Evolutionary conservation across 2,888 invertebrate species (phyloP), one percentile per base, ranked within the genome.

Genomic region (Icerya purchasi): DNA sequence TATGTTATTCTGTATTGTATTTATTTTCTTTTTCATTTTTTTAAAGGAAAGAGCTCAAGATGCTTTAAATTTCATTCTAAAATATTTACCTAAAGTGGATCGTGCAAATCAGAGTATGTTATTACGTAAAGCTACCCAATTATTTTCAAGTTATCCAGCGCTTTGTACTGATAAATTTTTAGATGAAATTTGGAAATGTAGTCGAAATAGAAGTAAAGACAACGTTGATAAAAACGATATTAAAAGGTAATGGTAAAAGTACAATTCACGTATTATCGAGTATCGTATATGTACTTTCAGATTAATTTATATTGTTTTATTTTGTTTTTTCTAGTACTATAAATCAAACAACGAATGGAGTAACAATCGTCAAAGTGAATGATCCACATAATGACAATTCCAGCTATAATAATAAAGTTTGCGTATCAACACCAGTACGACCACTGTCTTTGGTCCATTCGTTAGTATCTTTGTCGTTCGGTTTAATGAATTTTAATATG

Each of bases 11-110:
- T n/a, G n/a, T n/a, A n/a, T n/a, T n/a, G n/a, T n/a, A n/a, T n/a
- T n/a, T n/a, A n/a, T n/a, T n/a, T n/a, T n/a, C n/a, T n/a, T n/a
- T n/a, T n/a, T n/a, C n/a, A n/a, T n/a, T n/a, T n/a, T n/a, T n/a
- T n/a, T n/a, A n/a, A 67, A 86, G 85, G 84, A 84, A 63, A 79
- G 82, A 61, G 90, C 86, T 0, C 83, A 84, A 69, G 84, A 84
- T 67, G 86, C 87, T 5, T 71, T 90, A 64, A 83, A 84, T 72
- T 89, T 86, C 72, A 82, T 90, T 61, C 76, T 88, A 65, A 82
- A 83, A 68, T 80, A 83, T 66, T 74, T 89, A 65, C 77, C 80
- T 59, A 76, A 77, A 64, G 82, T 81, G 5, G 87, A 86, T 70
- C 76, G 83, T 65, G 78, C 79, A 50, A 80, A 81, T 62, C 84